Percentiles rank a stretch among this genome's conserved stretches.
Conservation (phyloP, 92 coral and sea anemone genomes). For the Umimayanthus kanabou region DNA sequence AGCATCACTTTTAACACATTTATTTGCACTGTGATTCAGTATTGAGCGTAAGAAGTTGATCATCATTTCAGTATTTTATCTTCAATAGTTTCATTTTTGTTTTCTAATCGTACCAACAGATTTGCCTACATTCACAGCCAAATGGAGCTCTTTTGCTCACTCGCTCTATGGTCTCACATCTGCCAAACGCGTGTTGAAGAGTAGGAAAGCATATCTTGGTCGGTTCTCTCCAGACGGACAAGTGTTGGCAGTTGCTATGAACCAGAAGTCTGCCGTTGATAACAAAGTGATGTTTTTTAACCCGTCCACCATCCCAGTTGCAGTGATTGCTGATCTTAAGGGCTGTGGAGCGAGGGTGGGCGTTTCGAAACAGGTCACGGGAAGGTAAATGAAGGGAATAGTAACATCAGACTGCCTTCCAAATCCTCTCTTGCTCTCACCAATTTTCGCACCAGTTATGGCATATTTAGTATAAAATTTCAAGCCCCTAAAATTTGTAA, state of each 20-base stretch:
- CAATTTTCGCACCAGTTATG: too few species aligned
- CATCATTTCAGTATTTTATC: too few species aligned
- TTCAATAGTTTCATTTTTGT: too few species aligned
- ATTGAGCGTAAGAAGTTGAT: not conserved
- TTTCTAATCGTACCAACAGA: slow-evolving; percentile 23
- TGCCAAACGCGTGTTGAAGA: slow-evolving; percentile 77
- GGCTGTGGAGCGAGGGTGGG: slow-evolving; percentile 80
- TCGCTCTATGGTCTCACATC: slow-evolving; percentile 79
- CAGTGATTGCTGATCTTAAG: slow-evolving; percentile 81
- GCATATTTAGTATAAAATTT: too few species aligned
- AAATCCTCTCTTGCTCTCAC: too few species aligned
- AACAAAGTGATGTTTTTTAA: slow-evolving; percentile 86
- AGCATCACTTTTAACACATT: not conserved
- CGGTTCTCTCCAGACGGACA: slow-evolving; percentile 90
- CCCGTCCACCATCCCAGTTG: slow-evolving; percentile 68
- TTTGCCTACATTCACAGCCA: slow-evolving; percentile 64
- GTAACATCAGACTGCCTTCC: too few species aligned
- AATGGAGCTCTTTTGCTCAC: slow-evolving; percentile 78
- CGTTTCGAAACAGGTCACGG: slow-evolving; percentile 50
- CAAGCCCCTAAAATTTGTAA: too few species aligned
- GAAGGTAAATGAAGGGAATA: slow-evolving; percentile 67
- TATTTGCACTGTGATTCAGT: not conserved
- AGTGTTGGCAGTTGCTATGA: slow-evolving; percentile 87
- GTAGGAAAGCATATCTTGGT: slow-evolving; percentile 74
- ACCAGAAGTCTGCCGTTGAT: slow-evolving; percentile 86